These are phyloP conservation scores for Axea sp. DNA, from an alignment of 2,888 invertebrate genomes.

Conservation along the genomic window DNA sequence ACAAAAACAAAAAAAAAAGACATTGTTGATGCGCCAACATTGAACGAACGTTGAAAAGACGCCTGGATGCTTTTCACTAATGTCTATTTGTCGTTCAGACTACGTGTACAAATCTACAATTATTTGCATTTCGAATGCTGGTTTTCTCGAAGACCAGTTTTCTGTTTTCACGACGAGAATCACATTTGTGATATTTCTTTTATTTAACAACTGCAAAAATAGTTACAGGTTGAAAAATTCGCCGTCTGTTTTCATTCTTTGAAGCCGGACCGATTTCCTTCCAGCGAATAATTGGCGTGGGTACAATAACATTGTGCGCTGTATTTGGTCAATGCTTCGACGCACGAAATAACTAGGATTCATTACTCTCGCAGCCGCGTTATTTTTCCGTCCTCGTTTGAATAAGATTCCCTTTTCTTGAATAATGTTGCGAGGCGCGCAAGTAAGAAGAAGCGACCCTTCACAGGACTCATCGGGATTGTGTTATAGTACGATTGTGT, in stretches of 20 bases:
- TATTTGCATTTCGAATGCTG: too few species aligned
- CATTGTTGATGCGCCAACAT: too few species aligned
- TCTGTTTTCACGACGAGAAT: too few species aligned
- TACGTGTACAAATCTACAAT: too few species aligned
- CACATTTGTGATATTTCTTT: too few species aligned
- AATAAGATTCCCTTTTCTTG: conserved; percentile 55
- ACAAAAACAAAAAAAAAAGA: too few species aligned
- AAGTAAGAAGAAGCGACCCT: conserved; percentile 23
- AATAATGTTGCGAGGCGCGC: conserved; percentile 38
- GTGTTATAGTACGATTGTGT: conserved; percentile 42
- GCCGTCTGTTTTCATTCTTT: conserved; percentile 13
- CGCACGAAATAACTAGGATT: conserved; percentile 49
- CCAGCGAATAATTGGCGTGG: conserved; percentile 25
- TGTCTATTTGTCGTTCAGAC: too few species aligned
- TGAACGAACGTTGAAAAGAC: too few species aligned
- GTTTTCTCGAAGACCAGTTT: too few species aligned
- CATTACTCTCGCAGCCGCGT: conserved; percentile 18
- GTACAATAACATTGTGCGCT: conserved; percentile 28
- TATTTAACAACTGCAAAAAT: too few species aligned
- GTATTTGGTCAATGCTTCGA: conserved; percentile 29
- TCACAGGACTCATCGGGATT: conserved; percentile 27
- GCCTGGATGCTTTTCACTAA: too few species aligned
- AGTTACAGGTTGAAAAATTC: conserved; percentile 1
- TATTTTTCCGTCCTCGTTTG: conserved; percentile 20
- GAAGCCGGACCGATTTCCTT: conserved; percentile 14